These are phyloP conservation scores for Tinea semifulvella DNA, from an alignment of 2,888 invertebrate genomes.

Conservation along the genomic window DNA sequence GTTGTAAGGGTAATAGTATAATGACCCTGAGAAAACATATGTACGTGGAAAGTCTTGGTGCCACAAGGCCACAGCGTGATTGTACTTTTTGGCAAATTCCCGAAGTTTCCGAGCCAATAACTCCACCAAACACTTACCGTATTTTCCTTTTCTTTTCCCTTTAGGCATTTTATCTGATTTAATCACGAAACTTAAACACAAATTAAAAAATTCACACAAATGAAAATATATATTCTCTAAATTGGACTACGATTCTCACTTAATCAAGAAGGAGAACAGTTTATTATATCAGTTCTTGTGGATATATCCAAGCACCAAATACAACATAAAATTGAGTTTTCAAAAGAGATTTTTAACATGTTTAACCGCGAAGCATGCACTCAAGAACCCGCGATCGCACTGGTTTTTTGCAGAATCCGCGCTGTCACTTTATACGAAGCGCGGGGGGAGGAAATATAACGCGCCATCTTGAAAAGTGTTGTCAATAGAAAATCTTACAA, in stretches of 20 bases:
- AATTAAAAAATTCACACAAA: conserved; percentile 61
- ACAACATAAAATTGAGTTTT: conserved; percentile 74
- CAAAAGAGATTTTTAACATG: conserved; percentile 81
- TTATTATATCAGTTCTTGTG: conserved; percentile 75
- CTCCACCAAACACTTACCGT: conserved; percentile 59
- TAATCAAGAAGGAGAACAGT: conserved; percentile 85
- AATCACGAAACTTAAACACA: conserved; percentile 43
- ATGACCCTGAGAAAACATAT: background rate
- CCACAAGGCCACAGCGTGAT: conserved; percentile 63
- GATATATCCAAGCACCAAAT: conserved; percentile 76
- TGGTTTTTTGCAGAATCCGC: conserved; percentile 36
- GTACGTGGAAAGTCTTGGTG: conserved; percentile 19
- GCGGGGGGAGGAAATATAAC: conserved; percentile 1
- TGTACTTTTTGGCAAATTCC: conserved; percentile 38
- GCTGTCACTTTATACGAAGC: conserved; percentile 14
- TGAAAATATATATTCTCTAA: conserved; percentile 55
- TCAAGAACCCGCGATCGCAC: conserved; percentile 43
- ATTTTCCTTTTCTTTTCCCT: conserved; percentile 79
- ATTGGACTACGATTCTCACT: conserved; percentile 55
- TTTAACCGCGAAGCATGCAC: conserved; percentile 64
- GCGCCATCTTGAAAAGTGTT: conserved; percentile 24
- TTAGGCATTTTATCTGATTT: conserved; percentile 72
- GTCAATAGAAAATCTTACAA: conserved; percentile 20
- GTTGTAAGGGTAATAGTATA: background rate
- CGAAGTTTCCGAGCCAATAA: background rate